Conservation (phyloP, 2,888 invertebrate genomes). For the Exocentrus adspersus region DNA sequence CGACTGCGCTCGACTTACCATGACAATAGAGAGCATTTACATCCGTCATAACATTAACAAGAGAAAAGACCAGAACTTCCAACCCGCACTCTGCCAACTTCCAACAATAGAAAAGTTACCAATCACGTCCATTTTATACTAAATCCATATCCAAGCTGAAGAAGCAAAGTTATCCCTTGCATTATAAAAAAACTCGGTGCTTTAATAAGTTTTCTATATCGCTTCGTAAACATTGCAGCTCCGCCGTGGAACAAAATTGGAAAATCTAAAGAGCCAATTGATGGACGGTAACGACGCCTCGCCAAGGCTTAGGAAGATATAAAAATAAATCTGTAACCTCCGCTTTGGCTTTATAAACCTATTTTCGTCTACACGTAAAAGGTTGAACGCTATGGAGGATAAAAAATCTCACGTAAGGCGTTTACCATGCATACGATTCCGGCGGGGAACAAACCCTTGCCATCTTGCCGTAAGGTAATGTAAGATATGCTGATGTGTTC, state of each 20-base stretch:
- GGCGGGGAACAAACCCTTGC: background rate
- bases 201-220: no score
- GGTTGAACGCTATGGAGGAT: background rate
- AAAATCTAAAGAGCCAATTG: slow-evolving; percentile 30
- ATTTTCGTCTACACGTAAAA: slow-evolving; percentile 9
- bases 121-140: background rate
- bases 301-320: background rate
- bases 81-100: background rate
- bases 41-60: slow-evolving; percentile 1
- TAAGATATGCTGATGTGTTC: no score
- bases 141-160: background rate
- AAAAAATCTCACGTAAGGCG: slow-evolving; percentile 18
- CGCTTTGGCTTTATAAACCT: no score
- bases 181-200: no score
- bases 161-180: background rate
- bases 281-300: slow-evolving; percentile 28
- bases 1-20: no score
- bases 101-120: slow-evolving; percentile 1
- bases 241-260: slow-evolving; percentile 23
- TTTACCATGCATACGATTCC: slow-evolving; percentile 17
- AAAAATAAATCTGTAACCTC: slow-evolving; percentile 17
- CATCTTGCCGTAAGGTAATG: background rate
- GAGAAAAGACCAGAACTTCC: background rate
- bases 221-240: background rate
- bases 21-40: background rate